Base-by-base conservation (phyloP, 2,888 invertebrate genomes). In the Synergus umbraculus region DNA sequence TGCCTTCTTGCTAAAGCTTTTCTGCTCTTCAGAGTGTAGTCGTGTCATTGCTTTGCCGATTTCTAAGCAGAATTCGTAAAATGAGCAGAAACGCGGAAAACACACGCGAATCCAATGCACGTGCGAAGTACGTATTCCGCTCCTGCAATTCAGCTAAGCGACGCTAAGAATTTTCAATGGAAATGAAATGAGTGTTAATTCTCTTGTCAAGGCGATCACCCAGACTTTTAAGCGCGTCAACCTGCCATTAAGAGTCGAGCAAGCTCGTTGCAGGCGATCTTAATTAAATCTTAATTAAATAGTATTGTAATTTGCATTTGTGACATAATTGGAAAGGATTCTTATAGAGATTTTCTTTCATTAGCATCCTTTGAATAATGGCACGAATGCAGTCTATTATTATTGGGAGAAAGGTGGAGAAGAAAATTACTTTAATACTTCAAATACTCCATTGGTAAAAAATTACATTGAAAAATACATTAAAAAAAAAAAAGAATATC, bases 31-130 rank as follows among this genome's bases (percentile, higher is more conserved):
- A 82, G 84, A 22, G 22, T 0, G 22, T 22, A 86, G 86, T 86
- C 85, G 87, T 88, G 86, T 89, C 89, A 85, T 88, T 88, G 88
- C 86, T 87, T 85, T 87, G 78, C 44, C 81, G 82, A 86, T 86
- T 82, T 84, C 83, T 82, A 80, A 84, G 84, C 85, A 84, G 84
- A 84, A 82, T 85, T 87, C 83, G 84, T 80, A 85, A 85, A 88
- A 84, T 84, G 81, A 83, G 83, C 83, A 88, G 86, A 89, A 87
- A 87, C 88, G 86, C 87, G 87, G 85, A 86, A 86, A 87, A 86
- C 85, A 86, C 82, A 85, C 81, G 81, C 86, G 83, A 86, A 87
- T 85, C 83, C 88, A 82, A 82, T 84, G 86, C 88, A 87, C 88
- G 88, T 88, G 89, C 88, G 87, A 82, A 79, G 81, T 78, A 82